phyloP scores from a whole-genome alignment of 2,797 vertebrate genomes.

The Acipenser ruthenus region DNA sequence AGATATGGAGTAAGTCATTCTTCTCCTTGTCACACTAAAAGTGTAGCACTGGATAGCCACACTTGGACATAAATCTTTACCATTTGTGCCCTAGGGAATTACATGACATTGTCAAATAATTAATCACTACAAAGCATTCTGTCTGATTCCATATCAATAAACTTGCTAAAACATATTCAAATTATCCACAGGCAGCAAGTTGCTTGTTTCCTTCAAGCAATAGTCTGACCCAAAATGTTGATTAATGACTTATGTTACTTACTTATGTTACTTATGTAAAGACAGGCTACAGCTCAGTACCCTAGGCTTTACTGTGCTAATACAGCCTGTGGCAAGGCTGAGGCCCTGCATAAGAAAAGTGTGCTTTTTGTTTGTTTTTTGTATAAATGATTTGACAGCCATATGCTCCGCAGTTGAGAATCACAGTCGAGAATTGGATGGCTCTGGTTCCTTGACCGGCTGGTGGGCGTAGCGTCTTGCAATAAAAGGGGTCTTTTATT shows the following conservation, averaged over 20 bases:
- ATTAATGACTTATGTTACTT: background rate
- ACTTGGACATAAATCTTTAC: constrained; percentile 48
- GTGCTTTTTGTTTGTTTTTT: too few relatives aligned
- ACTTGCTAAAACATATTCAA: constrained; percentile 20
- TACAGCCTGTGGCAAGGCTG: too few relatives aligned
- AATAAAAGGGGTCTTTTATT: too few relatives aligned
- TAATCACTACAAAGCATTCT: constrained; percentile 20
- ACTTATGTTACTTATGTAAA: too few relatives aligned
- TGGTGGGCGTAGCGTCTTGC: too few relatives aligned
- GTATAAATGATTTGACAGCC: too few relatives aligned
- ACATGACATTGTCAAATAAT: constrained; percentile 36
- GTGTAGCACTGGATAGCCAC: constrained; percentile 18
- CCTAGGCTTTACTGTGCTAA: too few relatives aligned
- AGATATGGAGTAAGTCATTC: constrained; percentile 56
- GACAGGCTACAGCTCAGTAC: too few relatives aligned
- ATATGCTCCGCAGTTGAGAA: too few relatives aligned
- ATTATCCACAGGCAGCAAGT: constrained; percentile 18
- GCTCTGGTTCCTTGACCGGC: too few relatives aligned
- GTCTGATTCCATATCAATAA: constrained; percentile 34
- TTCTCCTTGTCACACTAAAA: constrained; percentile 50
- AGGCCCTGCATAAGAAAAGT: too few relatives aligned
- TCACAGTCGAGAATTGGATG: too few relatives aligned
- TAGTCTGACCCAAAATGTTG: background rate
- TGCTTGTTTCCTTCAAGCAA: constrained; percentile 3
- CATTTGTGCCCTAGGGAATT: constrained; percentile 44